phyloP scores from a whole-genome alignment of 1,140 invertebrate species.

The Halesus radiatus region DNA sequence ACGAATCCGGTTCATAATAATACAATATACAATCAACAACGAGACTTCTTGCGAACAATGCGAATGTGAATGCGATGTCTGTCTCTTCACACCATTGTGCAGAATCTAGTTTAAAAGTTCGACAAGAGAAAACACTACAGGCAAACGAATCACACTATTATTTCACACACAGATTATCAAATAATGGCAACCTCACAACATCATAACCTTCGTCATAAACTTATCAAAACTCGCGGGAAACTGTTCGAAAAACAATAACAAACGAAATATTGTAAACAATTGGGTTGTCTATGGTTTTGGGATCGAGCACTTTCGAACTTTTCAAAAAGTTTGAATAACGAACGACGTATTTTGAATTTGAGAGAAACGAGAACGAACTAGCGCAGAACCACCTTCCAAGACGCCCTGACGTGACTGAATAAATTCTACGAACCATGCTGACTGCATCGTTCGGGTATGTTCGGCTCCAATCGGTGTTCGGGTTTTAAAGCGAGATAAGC shows the following conservation, averaged over 20 bases:
- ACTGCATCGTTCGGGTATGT: not conserved
- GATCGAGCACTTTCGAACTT: constrained; percentile 2
- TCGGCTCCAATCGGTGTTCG: not conserved
- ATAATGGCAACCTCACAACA: constrained; percentile 10
- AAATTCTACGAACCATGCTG: constrained; percentile 16
- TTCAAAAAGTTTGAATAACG: not conserved
- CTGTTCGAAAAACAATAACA: too few species aligned
- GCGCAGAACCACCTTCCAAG: not conserved
- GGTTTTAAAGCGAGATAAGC: not conserved
- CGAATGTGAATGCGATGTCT: not conserved
- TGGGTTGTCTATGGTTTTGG: not conserved
- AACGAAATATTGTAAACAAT: too few species aligned
- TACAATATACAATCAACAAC: too few species aligned
- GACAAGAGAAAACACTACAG: constrained; percentile 9
- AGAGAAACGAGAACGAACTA: not conserved
- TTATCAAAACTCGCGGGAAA: too few species aligned
- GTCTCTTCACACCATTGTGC: constrained; percentile 16
- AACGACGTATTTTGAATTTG: constrained; percentile 21
- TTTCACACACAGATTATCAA: constrained; percentile 20
- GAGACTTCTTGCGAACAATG: not conserved
- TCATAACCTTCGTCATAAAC: constrained; percentile 12
- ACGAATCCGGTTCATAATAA: too few species aligned
- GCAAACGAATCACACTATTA: constrained; percentile 8
- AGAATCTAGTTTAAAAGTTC: constrained; percentile 8
- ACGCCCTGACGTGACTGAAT: constrained; percentile 15